Evolutionary conservation across 1,140 invertebrate genomes (phyloP).

Genomic region (Tetraneura akinire): DNA sequence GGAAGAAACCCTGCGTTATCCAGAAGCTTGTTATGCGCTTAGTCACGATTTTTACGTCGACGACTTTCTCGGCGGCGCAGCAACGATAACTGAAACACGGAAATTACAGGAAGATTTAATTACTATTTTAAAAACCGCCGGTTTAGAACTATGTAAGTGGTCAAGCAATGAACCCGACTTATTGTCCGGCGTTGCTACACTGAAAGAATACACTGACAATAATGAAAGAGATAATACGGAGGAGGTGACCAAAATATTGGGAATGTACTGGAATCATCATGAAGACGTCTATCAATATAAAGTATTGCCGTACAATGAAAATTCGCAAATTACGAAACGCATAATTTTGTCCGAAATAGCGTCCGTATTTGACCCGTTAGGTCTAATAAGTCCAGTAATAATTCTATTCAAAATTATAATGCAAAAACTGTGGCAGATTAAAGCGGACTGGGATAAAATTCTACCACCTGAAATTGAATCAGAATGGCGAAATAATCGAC

Average conservation of each 20-base stretch:
- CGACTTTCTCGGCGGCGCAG: conserved; percentile 53
- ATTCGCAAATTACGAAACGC: conserved; percentile 38
- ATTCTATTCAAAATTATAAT: not conserved
- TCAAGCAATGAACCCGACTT: not conserved
- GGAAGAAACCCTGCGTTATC: conserved; percentile 56
- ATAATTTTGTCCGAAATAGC: conserved; percentile 52
- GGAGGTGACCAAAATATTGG: not conserved
- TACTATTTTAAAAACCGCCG: conserved; percentile 21
- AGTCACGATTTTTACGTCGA: conserved; percentile 54
- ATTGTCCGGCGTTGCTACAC: conserved; percentile 38
- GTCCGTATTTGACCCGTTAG: not conserved
- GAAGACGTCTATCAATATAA: not conserved
- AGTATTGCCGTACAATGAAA: not conserved
- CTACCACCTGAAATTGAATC: not conserved
- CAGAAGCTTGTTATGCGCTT: conserved; percentile 51
- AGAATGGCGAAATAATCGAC: not conserved
- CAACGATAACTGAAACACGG: conserved; percentile 52
- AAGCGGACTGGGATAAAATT: not conserved
- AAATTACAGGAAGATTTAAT: conserved; percentile 54
- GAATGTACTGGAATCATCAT: not conserved
- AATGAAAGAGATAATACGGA: not conserved
- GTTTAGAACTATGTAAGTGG: conserved; percentile 56
- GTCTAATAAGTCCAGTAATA: not conserved
- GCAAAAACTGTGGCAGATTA: not conserved
- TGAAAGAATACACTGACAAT: not conserved